Base-by-base conservation (phyloP, 2,888 invertebrate species). In the Shargacucullia verbasci region DNA sequence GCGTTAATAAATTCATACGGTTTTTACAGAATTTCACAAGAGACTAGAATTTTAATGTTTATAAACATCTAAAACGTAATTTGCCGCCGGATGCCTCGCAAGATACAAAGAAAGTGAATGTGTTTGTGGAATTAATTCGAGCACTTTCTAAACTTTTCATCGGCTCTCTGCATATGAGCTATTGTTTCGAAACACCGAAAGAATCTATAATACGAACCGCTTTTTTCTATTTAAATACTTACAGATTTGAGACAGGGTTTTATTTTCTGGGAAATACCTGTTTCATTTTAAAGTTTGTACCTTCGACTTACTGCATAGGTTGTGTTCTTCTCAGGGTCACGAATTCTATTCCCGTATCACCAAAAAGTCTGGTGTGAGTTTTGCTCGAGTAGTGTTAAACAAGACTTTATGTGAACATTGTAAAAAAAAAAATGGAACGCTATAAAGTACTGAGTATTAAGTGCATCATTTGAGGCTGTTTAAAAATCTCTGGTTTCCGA, bases 91-190 rank as follows among this genome's bases (percentile, higher is more conserved):
- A 46, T 63, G 53, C 53, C 11, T 53, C 45, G 38, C 35, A 45
- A 57, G 45, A 58, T 63, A 29, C 64, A 15, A 69, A 70, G 71
- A 73, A 73, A 73, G 73, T 71, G 75, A 74, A 73, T 56, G 68
- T 57, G 60, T 74, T 65, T 53, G 56, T 55, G 35, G 58, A 66
- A 73, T 74, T 66, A 74, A 71, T 69, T 71, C 56, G 59, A 69
- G 57, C 59, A 60, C 73, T 73, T 73, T 73, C 73, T 69, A 73
- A 73, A 73, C 55, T 71, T 62, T 60, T 56, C 62, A 54, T 58
- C 39, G 48, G 46, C 35, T 34, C n/a, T 10, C n/a, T 10, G 46
- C 50, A 53, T 59, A 68, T 64, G 58, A 63, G 57, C 71, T 52
- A 73, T 71, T 73, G 74, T 74, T 66, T 63, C 43, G 52, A 50